phyloP scores from a whole-genome alignment of 2,797 vertebrate species.

The Argya squamiceps region DNA sequence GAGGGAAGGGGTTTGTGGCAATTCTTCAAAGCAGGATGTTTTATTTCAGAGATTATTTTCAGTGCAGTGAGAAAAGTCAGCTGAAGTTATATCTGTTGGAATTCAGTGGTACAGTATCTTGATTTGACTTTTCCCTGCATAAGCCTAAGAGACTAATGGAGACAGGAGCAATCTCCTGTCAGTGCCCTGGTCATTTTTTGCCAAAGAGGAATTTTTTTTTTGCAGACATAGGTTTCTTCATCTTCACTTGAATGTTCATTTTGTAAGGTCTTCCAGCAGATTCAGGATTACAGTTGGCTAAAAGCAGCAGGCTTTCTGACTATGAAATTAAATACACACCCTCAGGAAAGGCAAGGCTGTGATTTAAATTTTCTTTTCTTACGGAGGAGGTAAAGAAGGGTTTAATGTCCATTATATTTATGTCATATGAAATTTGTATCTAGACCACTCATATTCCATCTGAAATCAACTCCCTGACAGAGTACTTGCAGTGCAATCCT shows the following conservation, averaged over 20 bases:
- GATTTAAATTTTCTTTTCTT: neutral
- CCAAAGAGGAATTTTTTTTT: slow-evolving; percentile 41
- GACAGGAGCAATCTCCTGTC: neutral
- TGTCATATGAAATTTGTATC: neutral
- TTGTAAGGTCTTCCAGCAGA: slow-evolving; percentile 9
- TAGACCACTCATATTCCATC: neutral
- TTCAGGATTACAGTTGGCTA: neutral
- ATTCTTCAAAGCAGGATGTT: neutral
- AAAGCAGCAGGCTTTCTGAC: slow-evolving; percentile 28
- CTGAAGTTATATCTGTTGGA: neutral
- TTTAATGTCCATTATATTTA: neutral
- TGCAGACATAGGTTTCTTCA: neutral
- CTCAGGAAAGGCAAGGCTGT: slow-evolving; percentile 45
- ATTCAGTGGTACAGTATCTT: neutral
- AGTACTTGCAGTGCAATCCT: neutral
- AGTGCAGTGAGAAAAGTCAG: neutral
- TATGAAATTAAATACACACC: neutral
- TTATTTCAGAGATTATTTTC: neutral
- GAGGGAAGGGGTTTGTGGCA: neutral
- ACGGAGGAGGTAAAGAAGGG: neutral
- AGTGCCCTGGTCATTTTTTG: neutral
- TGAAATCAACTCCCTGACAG: neutral
- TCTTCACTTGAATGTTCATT: neutral
- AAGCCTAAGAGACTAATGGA: neutral
- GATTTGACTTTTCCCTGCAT: neutral